A percentile compares a stretch with the other conserved stretches of the same genome.
Conservation (phyloP, 1,140 invertebrate genomes). For the Musca vetustissima region DNA sequence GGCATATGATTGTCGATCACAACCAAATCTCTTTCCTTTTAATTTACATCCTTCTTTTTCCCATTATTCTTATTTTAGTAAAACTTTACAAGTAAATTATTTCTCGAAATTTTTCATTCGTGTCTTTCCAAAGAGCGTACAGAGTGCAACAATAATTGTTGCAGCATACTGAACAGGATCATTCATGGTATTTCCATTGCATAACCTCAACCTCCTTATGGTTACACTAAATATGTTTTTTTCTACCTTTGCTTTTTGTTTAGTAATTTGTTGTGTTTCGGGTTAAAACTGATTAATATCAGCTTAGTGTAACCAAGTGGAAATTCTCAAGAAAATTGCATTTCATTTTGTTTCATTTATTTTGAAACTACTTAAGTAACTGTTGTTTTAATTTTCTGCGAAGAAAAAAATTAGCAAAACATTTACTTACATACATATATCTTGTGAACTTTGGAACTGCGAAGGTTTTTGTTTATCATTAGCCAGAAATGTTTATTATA, state of each 20-base stretch:
- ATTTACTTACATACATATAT: too few species aligned
- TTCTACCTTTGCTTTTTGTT: background rate
- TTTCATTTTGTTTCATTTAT: background rate
- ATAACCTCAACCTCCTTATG: background rate
- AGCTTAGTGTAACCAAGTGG: conserved; percentile 12
- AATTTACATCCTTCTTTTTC: background rate
- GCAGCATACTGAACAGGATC: background rate
- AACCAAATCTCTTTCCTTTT: background rate
- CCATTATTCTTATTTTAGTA: background rate
- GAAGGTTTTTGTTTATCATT: too few species aligned
- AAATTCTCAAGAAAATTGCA: conserved; percentile 19
- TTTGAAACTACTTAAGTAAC: too few species aligned
- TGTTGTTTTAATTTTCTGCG: too few species aligned
- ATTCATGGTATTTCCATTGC: background rate
- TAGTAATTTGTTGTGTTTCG: background rate
- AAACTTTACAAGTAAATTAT: conserved; percentile 12
- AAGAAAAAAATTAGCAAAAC: too few species aligned
- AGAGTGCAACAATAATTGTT: background rate
- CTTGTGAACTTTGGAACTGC: too few species aligned
- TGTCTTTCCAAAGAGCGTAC: background rate
- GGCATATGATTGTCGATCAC: too few species aligned
- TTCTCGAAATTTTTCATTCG: background rate
- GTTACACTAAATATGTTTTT: background rate
- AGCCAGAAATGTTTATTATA: too few species aligned
- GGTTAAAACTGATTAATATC: conserved; percentile 16